Percentiles rank a stretch among this genome's conserved stretches.
Evolutionary conservation across 2,797 vertebrate genomes (phyloP).

Genomic region (Ciconia nigra): DNA sequence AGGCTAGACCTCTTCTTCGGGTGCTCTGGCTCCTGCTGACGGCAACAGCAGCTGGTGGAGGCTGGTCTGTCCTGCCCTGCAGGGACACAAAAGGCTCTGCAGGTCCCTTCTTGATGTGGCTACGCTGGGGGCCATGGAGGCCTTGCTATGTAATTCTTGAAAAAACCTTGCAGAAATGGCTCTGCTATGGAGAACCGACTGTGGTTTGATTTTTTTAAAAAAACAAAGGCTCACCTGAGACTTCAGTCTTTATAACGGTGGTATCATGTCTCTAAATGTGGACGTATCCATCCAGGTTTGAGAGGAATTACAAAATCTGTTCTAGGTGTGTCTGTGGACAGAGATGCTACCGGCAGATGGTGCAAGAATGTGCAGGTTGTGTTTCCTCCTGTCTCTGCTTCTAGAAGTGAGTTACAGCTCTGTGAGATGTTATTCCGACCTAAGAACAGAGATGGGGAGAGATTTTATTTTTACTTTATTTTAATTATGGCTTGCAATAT

Average conservation of each 20-base stretch:
- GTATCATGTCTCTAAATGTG: not conserved
- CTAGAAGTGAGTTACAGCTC: not conserved
- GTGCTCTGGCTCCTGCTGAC: not conserved
- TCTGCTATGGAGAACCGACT: not conserved
- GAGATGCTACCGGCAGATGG: constrained; percentile 39
- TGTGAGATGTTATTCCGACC: not conserved
- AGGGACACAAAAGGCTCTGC: not conserved
- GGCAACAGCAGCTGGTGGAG: not conserved
- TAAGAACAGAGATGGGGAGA: not conserved
- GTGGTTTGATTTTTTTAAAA: not conserved
- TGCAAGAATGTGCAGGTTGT: not conserved
- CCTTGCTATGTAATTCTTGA: not conserved
- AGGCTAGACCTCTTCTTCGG: not conserved
- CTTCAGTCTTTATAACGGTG: accelerated
- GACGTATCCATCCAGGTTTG: not conserved
- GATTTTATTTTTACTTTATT: not conserved
- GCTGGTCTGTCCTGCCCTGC: not conserved
- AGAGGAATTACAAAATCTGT: not conserved
- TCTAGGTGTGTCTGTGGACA: not conserved
- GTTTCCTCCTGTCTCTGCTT: not conserved
- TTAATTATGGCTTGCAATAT: not conserved
- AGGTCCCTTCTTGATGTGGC: not conserved
- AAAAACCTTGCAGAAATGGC: not conserved
- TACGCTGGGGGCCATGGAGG: accelerated
- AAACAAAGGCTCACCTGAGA: not conserved